Percentiles rank a stretch among this genome's conserved stretches.
phyloP scores from a whole-genome alignment of 1,140 invertebrate genomes.

The Rhopalosiphum padi region DNA sequence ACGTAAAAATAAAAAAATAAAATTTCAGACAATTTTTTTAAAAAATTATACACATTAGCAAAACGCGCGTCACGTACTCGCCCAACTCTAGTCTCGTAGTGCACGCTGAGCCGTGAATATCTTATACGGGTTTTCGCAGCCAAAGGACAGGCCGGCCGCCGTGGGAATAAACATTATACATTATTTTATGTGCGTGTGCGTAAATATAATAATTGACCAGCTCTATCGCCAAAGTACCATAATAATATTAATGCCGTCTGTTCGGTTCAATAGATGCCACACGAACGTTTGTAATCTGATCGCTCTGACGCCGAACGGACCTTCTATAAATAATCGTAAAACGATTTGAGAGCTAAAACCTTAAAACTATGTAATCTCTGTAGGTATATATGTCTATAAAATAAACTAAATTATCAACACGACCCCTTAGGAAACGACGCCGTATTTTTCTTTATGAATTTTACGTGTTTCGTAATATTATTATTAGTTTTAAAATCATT shows the following conservation, averaged over 20 bases:
- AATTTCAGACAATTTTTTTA: slow-evolving; percentile 6
- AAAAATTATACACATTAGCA: background rate
- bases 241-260: background rate
- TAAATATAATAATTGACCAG: background rate
- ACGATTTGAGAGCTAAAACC: too few species aligned
- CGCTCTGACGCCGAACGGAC: too few species aligned
- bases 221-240: background rate
- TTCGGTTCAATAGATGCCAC: background rate
- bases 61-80: slow-evolving; percentile 34
- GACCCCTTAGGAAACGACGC: too few species aligned
- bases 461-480: too few species aligned
- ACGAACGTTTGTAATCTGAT: background rate
- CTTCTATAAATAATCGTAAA: too few species aligned
- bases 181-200: background rate
- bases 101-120: slow-evolving; percentile 26
- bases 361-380: too few species aligned
- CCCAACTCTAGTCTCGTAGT: background rate
- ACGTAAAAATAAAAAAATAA: background rate
- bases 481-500: too few species aligned
- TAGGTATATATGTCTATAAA: too few species aligned
- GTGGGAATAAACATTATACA: background rate
- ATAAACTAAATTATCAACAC: too few species aligned
- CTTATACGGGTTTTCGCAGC: slow-evolving; percentile 20
- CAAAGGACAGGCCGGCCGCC: background rate
- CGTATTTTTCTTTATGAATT: too few species aligned